These are phyloP conservation scores for Tenualosa ilisha DNA, from an alignment of 2,797 vertebrate species.

Conservation along the genomic window DNA sequence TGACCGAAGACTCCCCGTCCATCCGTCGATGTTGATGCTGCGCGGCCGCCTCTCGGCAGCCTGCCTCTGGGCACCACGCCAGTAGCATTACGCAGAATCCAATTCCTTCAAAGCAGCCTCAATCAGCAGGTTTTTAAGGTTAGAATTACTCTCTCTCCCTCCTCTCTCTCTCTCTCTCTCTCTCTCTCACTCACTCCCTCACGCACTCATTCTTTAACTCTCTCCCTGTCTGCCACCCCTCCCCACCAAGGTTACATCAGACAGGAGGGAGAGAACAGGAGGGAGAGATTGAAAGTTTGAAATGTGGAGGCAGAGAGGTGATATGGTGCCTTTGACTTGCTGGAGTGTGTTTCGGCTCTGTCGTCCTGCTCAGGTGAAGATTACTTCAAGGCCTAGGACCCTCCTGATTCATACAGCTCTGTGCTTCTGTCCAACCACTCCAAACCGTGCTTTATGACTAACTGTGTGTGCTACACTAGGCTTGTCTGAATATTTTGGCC, in stretches of 20 bases:
- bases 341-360: background rate
- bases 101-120: constrained; percentile 98
- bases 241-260: constrained; percentile 42
- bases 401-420: background rate
- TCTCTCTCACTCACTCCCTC: background rate
- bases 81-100: constrained; percentile 97
- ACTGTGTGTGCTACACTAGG: background rate
- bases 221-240: background rate
- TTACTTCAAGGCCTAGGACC: constrained; percentile 23
- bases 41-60: constrained; percentile 60
- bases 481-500: background rate
- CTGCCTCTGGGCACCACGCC: constrained; percentile 82
- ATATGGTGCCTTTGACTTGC: constrained; percentile 13
- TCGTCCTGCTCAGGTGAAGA: background rate
- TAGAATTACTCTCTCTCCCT: constrained; percentile 85
- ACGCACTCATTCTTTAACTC: background rate
- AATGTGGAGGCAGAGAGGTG: background rate
- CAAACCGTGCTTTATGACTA: background rate
- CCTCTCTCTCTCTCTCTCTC: constrained; percentile 15
- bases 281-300: constrained; percentile 22
- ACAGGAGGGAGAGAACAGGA: constrained; percentile 18
- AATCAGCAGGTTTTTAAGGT: constrained; percentile 99
- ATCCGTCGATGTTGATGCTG: constrained; percentile 89
- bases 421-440: background rate
- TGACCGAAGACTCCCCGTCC: constrained; percentile 70